phyloP scores from a whole-genome alignment of 2,888 invertebrate genomes.

The Lydus trimaculatus region DNA sequence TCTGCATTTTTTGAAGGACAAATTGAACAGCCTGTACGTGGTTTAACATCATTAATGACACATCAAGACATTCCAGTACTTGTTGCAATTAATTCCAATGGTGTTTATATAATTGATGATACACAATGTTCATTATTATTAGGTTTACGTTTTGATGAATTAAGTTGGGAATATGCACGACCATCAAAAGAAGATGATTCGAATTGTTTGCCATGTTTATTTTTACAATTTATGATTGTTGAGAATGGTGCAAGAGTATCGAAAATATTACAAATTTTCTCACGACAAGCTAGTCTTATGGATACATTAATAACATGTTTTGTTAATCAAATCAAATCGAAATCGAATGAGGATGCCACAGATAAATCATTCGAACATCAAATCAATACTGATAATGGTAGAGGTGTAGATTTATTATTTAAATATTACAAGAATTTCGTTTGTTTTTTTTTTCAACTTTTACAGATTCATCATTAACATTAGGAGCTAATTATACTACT shows the following conservation, averaged over 20 bases:
- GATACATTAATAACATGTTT: conserved; percentile 85
- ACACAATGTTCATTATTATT: conserved; percentile 81
- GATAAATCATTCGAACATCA: conserved; percentile 56
- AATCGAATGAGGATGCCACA: conserved; percentile 59
- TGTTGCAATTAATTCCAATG: conserved; percentile 86
- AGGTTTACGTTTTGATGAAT: conserved; percentile 85
- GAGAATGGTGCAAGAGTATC: conserved; percentile 80
- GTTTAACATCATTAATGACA: conserved; percentile 82
- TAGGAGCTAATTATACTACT: conserved; percentile 58
- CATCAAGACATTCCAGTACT: conserved; percentile 88
- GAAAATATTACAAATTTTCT: conserved; percentile 79
- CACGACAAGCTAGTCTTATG: conserved; percentile 84
- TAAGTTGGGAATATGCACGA: conserved; percentile 93
- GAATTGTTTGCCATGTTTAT: conserved; percentile 90
- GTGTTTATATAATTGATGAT: conserved; percentile 86
- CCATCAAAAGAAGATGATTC: conserved; percentile 84
- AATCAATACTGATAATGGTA: conserved; percentile 50
- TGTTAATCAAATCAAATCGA: conserved; percentile 74
- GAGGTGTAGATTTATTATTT: conserved; percentile 7
- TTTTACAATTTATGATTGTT: conserved; percentile 86
- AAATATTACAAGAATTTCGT: conserved; percentile 5
- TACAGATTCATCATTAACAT: conserved; percentile 59
- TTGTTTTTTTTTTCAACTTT: conserved; percentile 49
- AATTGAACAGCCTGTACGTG: conserved; percentile 89
- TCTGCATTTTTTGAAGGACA: conserved; percentile 94